These are phyloP conservation scores for Sphaerodactylus townsendi DNA, from an alignment of 2,113 vertebrate species.

Conservation along the genomic window DNA sequence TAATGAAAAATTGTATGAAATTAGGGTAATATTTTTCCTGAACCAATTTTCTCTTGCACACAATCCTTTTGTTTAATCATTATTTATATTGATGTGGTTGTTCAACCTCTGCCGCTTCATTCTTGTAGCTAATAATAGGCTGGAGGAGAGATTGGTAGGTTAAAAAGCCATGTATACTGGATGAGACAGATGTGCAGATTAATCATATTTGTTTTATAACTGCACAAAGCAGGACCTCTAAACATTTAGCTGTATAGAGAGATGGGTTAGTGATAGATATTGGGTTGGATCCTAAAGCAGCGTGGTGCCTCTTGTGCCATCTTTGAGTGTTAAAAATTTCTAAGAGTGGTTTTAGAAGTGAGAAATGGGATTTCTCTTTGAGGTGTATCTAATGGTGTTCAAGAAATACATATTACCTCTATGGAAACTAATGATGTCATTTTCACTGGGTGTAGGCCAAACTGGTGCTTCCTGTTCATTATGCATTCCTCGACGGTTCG, in stretches of 20 bases:
- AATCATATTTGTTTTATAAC: background rate
- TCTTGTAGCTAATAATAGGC: no score
- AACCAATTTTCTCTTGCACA: no score
- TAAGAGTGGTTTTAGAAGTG: background rate
- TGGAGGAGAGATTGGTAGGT: background rate
- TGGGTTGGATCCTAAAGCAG: background rate
- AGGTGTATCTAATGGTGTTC: background rate
- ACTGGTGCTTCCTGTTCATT: slow-evolving; percentile 70
- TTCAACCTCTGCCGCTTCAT: background rate
- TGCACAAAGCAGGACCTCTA: background rate
- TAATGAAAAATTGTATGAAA: no score
- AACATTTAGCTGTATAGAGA: background rate
- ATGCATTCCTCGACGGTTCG: slow-evolving; percentile 79
- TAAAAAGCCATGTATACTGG: background rate
- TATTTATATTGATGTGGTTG: background rate
- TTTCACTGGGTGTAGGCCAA: slow-evolving; percentile 85
- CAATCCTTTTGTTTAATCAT: no score
- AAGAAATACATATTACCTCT: slow-evolving; percentile 73
- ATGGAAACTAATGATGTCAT: slow-evolving; percentile 84
- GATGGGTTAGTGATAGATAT: background rate
- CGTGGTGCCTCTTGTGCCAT: background rate
- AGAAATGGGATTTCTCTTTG: background rate
- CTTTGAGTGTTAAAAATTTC: background rate
- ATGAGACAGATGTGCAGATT: background rate
- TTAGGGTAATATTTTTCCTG: no score